These are phyloP conservation scores for Sinelater perroti DNA, from an alignment of 2,888 invertebrate genomes.

Conservation along the genomic window DNA sequence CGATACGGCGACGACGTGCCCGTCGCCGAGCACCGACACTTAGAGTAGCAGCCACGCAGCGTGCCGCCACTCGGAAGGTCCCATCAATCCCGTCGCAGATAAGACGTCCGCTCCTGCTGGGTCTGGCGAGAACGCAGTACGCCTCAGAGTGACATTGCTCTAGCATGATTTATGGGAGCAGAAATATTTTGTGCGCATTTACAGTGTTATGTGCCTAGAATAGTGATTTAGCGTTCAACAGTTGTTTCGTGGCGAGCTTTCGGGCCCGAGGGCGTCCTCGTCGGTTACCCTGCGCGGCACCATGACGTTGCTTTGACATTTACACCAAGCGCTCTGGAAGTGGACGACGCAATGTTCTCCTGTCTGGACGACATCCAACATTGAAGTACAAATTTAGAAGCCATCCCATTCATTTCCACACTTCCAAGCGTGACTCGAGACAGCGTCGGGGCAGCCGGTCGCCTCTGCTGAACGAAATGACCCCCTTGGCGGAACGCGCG, in stretches of 20 bases:
- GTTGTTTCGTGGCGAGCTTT: slow-evolving; percentile 15
- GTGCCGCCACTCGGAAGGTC: too few species aligned
- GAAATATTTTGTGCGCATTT: not conserved
- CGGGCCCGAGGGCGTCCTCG: too few species aligned
- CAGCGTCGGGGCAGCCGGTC: slow-evolving; percentile 12
- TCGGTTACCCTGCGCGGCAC: not conserved
- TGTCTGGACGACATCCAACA: slow-evolving; percentile 34
- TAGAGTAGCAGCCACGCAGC: too few species aligned
- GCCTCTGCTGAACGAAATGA: slow-evolving; percentile 2
- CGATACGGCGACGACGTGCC: too few species aligned
- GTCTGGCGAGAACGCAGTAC: too few species aligned
- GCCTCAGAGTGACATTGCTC: too few species aligned
- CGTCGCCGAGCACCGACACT: too few species aligned
- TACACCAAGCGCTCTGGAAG: not conserved
- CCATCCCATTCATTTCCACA: slow-evolving; percentile 32
- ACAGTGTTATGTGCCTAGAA: not conserved
- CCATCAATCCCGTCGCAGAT: too few species aligned
- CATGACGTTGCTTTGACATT: slow-evolving; percentile 20
- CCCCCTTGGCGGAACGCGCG: not conserved
- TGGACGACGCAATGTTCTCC: slow-evolving; percentile 14
- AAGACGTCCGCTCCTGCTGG: too few species aligned
- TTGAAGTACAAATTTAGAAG: slow-evolving; percentile 33
- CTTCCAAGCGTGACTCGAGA: slow-evolving; percentile 22
- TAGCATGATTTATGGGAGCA: not conserved
- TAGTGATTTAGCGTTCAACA: slow-evolving; percentile 6